Percentiles rank a stretch among this genome's conserved stretches.
Conservation (phyloP, 2,113 vertebrate species). For the Lichenostomus cassidix region DNA sequence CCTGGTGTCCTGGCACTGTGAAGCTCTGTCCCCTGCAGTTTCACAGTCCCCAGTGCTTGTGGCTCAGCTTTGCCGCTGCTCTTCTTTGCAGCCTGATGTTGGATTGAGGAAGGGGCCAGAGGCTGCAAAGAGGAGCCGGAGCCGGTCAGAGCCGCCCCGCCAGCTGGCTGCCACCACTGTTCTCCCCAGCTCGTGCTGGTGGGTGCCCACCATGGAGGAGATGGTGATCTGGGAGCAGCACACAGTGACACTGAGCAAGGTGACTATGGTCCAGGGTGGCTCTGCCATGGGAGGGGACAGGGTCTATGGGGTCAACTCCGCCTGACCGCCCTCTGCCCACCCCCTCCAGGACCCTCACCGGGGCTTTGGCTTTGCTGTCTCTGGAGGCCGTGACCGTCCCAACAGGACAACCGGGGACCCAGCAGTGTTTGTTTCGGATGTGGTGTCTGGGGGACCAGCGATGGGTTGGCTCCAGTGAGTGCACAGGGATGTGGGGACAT, state of each 20-base stretch:
- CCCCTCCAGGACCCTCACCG: constrained; percentile 81
- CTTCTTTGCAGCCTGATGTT: neutral
- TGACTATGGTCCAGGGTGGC: constrained; percentile 31
- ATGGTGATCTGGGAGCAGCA: constrained; percentile 96
- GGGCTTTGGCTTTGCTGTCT: constrained; percentile 93
- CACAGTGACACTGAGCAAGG: constrained; percentile 86
- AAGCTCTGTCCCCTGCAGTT: neutral
- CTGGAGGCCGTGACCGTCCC: constrained; percentile 85
- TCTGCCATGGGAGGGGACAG: fast-evolving
- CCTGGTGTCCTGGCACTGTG: fast-evolving
- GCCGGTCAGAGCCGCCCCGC: fast-evolving
- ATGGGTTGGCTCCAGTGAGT: constrained; percentile 91
- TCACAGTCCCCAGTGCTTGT: fast-evolving
- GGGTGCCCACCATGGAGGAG: constrained; percentile 89
- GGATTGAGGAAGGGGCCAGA: neutral
- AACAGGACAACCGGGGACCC: constrained; percentile 71
- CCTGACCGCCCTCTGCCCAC: neutral
- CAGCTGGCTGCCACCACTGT: fast-evolving
- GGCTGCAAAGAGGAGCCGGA: neutral
- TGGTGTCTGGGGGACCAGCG: constrained; percentile 86
- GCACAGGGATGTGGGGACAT: fast-evolving
- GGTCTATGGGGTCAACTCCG: neutral
- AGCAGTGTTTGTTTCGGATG: constrained; percentile 85
- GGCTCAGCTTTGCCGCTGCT: neutral
- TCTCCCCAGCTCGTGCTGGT: neutral